Evolutionary conservation across 1,140 invertebrate species (phyloP).

Genomic region (Frieseomelitta varia): DNA sequence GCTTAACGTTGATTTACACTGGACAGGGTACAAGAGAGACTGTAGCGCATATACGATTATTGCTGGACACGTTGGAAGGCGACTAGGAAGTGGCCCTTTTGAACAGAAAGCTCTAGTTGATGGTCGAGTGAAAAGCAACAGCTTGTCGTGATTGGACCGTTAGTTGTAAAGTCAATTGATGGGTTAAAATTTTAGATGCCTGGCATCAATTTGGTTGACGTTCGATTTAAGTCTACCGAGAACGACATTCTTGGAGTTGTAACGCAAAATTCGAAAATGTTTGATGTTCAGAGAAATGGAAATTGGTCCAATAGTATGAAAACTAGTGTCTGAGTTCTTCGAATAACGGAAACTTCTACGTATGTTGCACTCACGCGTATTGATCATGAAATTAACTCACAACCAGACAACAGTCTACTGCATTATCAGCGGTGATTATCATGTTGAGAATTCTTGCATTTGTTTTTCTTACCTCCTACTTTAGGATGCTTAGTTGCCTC

Average conservation of each 20-base stretch:
- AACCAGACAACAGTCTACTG: not conserved
- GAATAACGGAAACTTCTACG: not conserved
- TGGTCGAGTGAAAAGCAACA: not conserved
- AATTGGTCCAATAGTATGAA: not conserved
- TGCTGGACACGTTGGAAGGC: not conserved
- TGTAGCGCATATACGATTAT: not conserved
- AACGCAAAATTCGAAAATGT: not conserved
- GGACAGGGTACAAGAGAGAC: not conserved
- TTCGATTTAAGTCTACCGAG: not conserved
- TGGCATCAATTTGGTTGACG: not conserved
- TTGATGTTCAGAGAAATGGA: not conserved
- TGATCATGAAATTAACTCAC: slow-evolving; percentile 10
- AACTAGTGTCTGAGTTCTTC: not conserved
- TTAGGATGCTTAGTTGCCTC: too few species aligned
- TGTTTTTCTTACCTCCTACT: not conserved
- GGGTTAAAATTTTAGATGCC: not conserved
- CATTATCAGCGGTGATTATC: not conserved
- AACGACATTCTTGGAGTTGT: not conserved
- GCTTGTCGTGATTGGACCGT: not conserved
- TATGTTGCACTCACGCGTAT: not conserved
- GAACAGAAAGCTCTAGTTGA: not conserved
- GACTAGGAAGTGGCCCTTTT: slow-evolving; percentile 20
- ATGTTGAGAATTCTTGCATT: not conserved
- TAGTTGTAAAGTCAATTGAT: not conserved
- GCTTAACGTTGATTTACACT: slow-evolving; percentile 36